A percentile compares a stretch with the other conserved stretches of the same genome.
phyloP scores from a whole-genome alignment of 1,140 invertebrate genomes.

The Microplitis demolitor region DNA sequence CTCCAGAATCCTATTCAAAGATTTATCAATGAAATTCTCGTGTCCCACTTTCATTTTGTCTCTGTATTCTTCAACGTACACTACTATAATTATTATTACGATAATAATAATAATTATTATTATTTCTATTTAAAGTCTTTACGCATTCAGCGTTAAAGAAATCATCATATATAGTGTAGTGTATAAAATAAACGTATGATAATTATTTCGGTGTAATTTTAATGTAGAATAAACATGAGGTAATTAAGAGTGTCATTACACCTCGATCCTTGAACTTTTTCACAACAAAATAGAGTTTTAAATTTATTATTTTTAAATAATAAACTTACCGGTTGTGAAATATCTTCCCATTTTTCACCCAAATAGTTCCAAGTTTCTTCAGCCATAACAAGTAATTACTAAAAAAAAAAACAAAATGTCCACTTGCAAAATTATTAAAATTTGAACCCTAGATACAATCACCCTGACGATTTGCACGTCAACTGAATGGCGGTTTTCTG shows the following conservation, averaged over 20 bases:
- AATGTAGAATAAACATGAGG: conserved; percentile 14
- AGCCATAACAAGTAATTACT: conserved; percentile 9
- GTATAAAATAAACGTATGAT: background rate
- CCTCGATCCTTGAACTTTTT: conserved; percentile 9
- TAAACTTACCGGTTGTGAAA: conserved; percentile 40
- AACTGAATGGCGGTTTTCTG: conserved; percentile 1
- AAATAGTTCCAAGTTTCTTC: conserved; percentile 20
- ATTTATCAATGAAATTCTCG: background rate
- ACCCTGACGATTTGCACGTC: conserved; percentile 10
- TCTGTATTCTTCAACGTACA: too few species aligned
- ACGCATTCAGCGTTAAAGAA: background rate
- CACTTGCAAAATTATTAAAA: background rate
- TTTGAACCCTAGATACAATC: background rate
- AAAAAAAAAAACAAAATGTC: background rate
- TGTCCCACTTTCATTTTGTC: background rate
- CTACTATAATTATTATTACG: background rate
- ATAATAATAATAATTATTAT: too few species aligned
- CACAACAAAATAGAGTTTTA: background rate
- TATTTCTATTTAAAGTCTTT: background rate
- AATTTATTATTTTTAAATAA: background rate
- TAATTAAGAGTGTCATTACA: conserved; percentile 1
- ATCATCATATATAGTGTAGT: background rate
- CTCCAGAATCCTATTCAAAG: background rate
- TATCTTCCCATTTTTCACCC: conserved; percentile 25
- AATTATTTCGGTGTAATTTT: background rate